Evolutionary conservation across 2,797 vertebrate species (phyloP), one percentile per base, ranked within the genome.

Genomic region (Tragelaphus eurycerus): DNA sequence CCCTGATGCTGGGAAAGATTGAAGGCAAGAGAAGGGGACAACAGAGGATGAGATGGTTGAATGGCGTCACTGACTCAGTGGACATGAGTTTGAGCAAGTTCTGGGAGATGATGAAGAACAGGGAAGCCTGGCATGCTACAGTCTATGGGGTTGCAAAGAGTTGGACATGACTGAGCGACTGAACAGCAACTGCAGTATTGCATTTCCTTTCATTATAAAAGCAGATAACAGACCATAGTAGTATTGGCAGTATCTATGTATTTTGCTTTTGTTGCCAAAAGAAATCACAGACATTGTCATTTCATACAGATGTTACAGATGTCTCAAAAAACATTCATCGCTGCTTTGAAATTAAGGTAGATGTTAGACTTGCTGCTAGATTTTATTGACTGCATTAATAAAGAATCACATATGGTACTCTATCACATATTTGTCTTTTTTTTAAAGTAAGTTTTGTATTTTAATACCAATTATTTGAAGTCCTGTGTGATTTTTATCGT

Each of bases 381-480:
- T 92, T 92, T 95, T 85, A 89, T 79, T 86, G 85, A 76, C 59
- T 62, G 54, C 4, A 8, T 48, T 96, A 55, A 38, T 89, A 13
- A 94, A 90, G 74, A 48, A 62, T 67, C 62, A 12, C 46, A 50
- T 23, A 29, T 27, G 76, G 60, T 43, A 67, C n/a, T 89, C 15
- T 54, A 31, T 71, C 76, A 95, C n/a, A 43, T 31, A 71, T 90
- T 78, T 85, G 62, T 21, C 71, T 94, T 90, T 46, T 90, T 46
- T 59, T 43, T 74, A 43, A 88, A 96, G 38, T 60, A 9, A 38
- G 38, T 91, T 62, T 71, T 92, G 27, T 83, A 38, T 79, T 92
- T 94, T 90, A 85, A 38, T 54, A 64, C 54, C 43, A 86, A 71
- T 71, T 96, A 97, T 93, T 93, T 43, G 60, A 93, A 90, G 55